These are phyloP conservation scores for Buphagus erythrorhynchus DNA, from an alignment of 2,797 vertebrate genomes.

Conservation along the genomic window DNA sequence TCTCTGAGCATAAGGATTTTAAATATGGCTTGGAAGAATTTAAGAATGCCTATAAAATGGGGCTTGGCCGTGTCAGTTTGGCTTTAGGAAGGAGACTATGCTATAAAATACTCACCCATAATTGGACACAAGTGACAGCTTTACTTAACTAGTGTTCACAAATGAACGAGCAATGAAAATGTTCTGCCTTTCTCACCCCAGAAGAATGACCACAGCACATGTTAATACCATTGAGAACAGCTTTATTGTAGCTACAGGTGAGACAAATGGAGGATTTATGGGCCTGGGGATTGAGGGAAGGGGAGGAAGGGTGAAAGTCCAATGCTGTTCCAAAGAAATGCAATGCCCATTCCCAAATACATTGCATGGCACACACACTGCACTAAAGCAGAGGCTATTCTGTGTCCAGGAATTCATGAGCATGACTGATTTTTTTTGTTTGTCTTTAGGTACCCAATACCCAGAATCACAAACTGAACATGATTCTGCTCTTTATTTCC, in stretches of 20 bases:
- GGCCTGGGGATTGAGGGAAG: slow-evolving; percentile 6
- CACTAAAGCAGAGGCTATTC: not conserved
- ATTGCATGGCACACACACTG: not conserved
- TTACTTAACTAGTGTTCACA: slow-evolving; percentile 54
- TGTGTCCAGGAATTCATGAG: not conserved
- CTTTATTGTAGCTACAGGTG: slow-evolving; percentile 63
- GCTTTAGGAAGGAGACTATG: slow-evolving; percentile 14
- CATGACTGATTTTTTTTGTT: not conserved
- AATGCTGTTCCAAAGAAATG: not conserved
- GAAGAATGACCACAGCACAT: slow-evolving; percentile 60
- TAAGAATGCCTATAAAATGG: slow-evolving; percentile 36
- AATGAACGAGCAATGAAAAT: slow-evolving; percentile 57
- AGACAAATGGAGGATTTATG: slow-evolving; percentile 61
- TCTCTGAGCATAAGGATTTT: slow-evolving; percentile 35
- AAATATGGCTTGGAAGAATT: slow-evolving; percentile 55
- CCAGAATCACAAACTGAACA: not conserved
- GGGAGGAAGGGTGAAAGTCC: not conserved
- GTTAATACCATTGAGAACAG: slow-evolving; percentile 42
- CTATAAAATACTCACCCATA: slow-evolving; percentile 53
- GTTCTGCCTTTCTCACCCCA: slow-evolving; percentile 37
- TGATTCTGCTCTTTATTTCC: not conserved
- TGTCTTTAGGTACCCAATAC: not conserved
- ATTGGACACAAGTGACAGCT: slow-evolving; percentile 65
- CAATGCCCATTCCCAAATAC: not conserved
- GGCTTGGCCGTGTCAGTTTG: slow-evolving; percentile 22